Evolutionary conservation across 1,140 invertebrate genomes (phyloP).

Genomic region (Drosophila quadrilineata): DNA sequence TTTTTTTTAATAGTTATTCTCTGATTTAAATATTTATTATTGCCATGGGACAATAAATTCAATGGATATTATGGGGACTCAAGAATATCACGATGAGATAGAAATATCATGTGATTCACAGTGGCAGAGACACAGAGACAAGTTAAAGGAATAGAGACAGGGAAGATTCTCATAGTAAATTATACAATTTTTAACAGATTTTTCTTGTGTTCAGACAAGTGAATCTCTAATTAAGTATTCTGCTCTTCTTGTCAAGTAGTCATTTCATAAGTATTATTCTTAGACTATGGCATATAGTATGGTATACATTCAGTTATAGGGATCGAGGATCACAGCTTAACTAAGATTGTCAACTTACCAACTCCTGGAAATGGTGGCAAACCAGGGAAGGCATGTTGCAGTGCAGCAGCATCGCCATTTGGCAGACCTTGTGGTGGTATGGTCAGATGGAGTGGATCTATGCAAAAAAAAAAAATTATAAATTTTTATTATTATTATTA

Average conservation of each 20-base stretch:
- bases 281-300: slow-evolving; percentile 2
- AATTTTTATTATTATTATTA: background rate
- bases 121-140: no score
- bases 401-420: slow-evolving; percentile 93
- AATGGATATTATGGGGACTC: no score
- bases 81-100: no score
- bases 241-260: no score
- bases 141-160: no score
- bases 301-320: no score
- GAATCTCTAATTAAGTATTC: no score
- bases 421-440: slow-evolving; percentile 93
- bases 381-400: slow-evolving; percentile 92
- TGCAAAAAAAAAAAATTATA: background rate
- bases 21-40: slow-evolving; percentile 3
- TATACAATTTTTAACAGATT: no score
- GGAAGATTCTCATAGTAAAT: no score
- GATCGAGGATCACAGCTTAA: slow-evolving; percentile 2
- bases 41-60: no score
- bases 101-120: no score
- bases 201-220: no score
- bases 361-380: slow-evolving; percentile 95
- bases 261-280: slow-evolving; percentile 10
- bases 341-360: slow-evolving; percentile 85
- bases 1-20: slow-evolving; percentile 24
- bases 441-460: slow-evolving; percentile 83